Evolutionary conservation across 1,140 invertebrate genomes (phyloP).

Genomic region (fruit fly (Drosophila melanogaster)): DNA sequence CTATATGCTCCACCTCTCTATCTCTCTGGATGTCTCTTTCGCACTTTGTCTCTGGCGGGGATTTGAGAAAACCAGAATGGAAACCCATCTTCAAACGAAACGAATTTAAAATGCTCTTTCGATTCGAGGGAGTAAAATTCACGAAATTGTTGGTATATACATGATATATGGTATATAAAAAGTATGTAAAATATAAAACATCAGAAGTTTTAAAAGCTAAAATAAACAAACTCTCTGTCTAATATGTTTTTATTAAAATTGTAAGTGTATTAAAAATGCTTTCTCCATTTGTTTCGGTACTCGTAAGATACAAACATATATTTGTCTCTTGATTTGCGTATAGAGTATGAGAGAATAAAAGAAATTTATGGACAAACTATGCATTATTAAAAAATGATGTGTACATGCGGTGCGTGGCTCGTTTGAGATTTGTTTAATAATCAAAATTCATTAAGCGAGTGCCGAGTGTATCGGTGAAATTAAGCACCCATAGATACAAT

Average conservation of each 20-base stretch:
- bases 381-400: constrained; percentile 84
- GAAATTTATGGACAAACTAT: constrained; percentile 83
- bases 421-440: constrained; percentile 76
- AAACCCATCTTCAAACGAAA: constrained; percentile 37
- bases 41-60: constrained; percentile 33
- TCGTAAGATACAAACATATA: constrained; percentile 1
- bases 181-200: too few species aligned
- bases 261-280: constrained; percentile 1
- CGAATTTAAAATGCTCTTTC: constrained; percentile 40
- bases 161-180: too few species aligned
- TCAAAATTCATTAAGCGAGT: constrained; percentile 75
- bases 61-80: constrained; percentile 61
- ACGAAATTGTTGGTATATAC: background rate
- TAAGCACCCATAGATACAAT: constrained; percentile 69
- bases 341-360: constrained; percentile 41
- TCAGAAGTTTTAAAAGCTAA: too few species aligned
- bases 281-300: constrained; percentile 18
- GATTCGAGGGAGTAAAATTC: background rate
- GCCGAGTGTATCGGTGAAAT: constrained; percentile 63
- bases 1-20: constrained; percentile 23
- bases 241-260: too few species aligned
- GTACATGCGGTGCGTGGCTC: constrained; percentile 68
- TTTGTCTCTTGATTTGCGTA: background rate
- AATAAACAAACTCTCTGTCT: too few species aligned
- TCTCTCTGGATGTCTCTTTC: constrained; percentile 15